These are phyloP conservation scores for Tetranychus truncatus DNA, from an alignment of 2,888 invertebrate genomes.

Conservation along the genomic window DNA sequence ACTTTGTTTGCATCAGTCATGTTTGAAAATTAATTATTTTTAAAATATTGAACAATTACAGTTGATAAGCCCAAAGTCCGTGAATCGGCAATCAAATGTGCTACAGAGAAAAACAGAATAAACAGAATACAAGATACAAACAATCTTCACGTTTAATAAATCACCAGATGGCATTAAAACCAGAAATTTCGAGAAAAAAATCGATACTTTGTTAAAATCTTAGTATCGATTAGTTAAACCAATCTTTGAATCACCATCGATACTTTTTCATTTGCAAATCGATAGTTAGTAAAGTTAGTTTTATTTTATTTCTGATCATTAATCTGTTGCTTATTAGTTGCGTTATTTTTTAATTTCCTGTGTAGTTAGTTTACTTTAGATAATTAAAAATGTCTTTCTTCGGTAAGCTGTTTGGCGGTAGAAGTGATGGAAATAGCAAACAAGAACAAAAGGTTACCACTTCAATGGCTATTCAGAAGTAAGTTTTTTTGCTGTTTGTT, in stretches of 20 bases:
- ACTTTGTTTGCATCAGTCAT: too few relatives aligned
- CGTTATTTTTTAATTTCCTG: not conserved
- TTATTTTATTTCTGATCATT: not conserved
- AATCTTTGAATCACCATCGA: too few relatives aligned
- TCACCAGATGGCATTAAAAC: not conserved
- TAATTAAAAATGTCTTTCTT: constrained; percentile 33
- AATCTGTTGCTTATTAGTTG: not conserved
- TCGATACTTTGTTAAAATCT: not conserved
- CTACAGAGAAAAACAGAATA: too few relatives aligned
- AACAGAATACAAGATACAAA: too few relatives aligned
- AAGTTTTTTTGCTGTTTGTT: constrained; percentile 10
- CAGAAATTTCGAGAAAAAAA: not conserved
- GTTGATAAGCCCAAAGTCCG: too few relatives aligned
- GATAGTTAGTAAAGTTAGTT: not conserved
- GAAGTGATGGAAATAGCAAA: constrained; percentile 9
- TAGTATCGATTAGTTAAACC: not conserved
- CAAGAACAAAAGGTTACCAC: constrained; percentile 17
- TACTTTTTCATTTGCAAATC: too few relatives aligned
- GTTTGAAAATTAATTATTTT: too few relatives aligned
- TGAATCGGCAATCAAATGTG: too few relatives aligned
- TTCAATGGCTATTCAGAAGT: constrained; percentile 22
- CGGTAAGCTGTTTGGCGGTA: constrained; percentile 20
- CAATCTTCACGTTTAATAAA: not conserved
- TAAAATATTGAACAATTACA: too few relatives aligned
- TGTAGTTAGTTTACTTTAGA: not conserved